Evolutionary conservation across 1,140 invertebrate species (phyloP), one percentile per base, ranked within the genome.

Genomic region (Lepidurus arcticus): DNA sequence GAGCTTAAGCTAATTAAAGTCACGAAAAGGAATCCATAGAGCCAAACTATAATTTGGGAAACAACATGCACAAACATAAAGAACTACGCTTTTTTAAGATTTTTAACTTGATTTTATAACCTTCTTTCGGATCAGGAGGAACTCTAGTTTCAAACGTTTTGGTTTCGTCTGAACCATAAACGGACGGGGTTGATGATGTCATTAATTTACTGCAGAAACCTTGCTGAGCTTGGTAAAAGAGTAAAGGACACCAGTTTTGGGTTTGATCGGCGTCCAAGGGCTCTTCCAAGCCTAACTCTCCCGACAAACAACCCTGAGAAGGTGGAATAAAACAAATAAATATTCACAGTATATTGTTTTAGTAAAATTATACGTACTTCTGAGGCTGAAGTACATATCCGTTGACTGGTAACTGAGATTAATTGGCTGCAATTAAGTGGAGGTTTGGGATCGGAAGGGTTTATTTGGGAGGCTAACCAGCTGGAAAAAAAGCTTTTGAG

Each of bases 1-100:
- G 90, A 89, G 81, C 88, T 90, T 16, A 89, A 82, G 80, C 88
- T 89, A 82, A 91, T 90, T 6, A 90, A 79, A 0, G 89, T 90
- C 16, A 91, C 89, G 82, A 89, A 89, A 42, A 90, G 82, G 45
- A 91, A 81, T 34, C 89, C 88, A 81, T 86, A 88, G 13, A 87
- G 86, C 90, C 90, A 91, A 42, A 90, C 89, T 89, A 83, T 65
- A 85, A 81, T 34, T 34, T 34, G 34, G 34, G 2, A 34, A 34
- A 34, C 34, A 34, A 34, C 34, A n/a, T n/a, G n/a, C n/a, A 34
- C 34, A 78, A 75, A 78, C 26, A 80, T 16, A 3, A 6, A 75
- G 0, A 75, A 42, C n/a, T 42, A 7, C 2, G 34, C 26, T 75
- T 7, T 7, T 7, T 75, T 75, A 16, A 21, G 16, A 65, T 7